These are phyloP conservation scores for Glaucopsyche alexis DNA, from an alignment of 2,888 invertebrate genomes.

Conservation along the genomic window DNA sequence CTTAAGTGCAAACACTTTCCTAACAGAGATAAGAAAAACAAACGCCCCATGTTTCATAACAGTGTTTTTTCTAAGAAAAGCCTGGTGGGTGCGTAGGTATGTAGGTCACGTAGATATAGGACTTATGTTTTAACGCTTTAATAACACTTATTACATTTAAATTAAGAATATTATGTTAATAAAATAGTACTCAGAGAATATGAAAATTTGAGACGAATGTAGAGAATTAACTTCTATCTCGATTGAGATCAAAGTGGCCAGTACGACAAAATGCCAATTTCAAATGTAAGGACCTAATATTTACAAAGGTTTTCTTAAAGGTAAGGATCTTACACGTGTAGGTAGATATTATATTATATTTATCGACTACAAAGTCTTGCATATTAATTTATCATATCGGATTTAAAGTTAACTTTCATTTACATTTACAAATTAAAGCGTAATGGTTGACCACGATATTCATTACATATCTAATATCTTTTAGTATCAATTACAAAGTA, in stretches of 20 bases:
- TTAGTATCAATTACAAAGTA: not conserved
- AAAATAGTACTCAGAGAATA: no score
- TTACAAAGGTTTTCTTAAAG: no score
- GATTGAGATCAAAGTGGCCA: no score
- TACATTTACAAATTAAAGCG: slow-evolving; percentile 6
- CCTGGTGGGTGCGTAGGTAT: not conserved
- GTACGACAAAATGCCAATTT: no score
- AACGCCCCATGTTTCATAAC: not conserved
- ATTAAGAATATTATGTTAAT: no score
- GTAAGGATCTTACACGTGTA: no score
- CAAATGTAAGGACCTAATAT: no score
- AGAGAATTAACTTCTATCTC: no score
- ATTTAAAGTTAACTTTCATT: not conserved
- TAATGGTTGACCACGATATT: not conserved
- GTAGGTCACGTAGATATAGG: not conserved
- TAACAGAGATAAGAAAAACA: not conserved
- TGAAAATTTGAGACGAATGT: no score
- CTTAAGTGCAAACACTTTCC: slow-evolving; percentile 4
- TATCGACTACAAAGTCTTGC: no score
- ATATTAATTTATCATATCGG: not conserved
- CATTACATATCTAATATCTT: not conserved
- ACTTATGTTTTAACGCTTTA: not conserved
- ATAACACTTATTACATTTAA: not conserved
- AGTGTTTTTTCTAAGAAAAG: slow-evolving; percentile 1
- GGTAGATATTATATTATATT: no score